A percentile compares a stretch with the other conserved stretches of the same genome.
These are phyloP conservation scores for Ovibos moschatus DNA, from an alignment of 2,113 vertebrate genomes.

Conservation along the genomic window DNA sequence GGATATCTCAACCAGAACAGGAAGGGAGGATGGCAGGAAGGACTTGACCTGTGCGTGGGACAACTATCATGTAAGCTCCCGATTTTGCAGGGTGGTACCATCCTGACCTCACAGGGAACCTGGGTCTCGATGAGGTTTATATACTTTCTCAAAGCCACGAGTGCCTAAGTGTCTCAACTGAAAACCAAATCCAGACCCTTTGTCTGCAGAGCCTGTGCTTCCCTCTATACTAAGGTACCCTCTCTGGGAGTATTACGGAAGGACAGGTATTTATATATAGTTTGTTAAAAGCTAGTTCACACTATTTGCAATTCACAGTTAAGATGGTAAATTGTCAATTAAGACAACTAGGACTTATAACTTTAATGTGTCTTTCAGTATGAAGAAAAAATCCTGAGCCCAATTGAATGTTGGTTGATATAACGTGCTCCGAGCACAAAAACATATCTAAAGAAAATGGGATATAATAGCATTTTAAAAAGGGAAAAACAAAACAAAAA, in stretches of 20 bases:
- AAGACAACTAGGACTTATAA: neutral
- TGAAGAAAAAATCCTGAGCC: neutral
- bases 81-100: too few relatives aligned
- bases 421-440: neutral
- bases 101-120: neutral
- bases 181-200: neutral
- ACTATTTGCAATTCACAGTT: neutral
- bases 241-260: neutral
- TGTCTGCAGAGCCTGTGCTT: neutral
- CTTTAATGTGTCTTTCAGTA: neutral
- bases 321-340: neutral
- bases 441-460: neutral
- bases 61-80: too few relatives aligned
- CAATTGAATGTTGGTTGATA: neutral
- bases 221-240: neutral
- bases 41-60: accelerated
- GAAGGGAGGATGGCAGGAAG: too few relatives aligned
- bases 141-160: neutral
- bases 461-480: neutral
- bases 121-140: neutral
- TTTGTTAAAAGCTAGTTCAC: neutral
- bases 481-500: neutral
- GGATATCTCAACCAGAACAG: neutral
- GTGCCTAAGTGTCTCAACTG: neutral
- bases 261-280: neutral